phyloP scores from a whole-genome alignment of 2,888 invertebrate species.

The Drosophila siamana region DNA sequence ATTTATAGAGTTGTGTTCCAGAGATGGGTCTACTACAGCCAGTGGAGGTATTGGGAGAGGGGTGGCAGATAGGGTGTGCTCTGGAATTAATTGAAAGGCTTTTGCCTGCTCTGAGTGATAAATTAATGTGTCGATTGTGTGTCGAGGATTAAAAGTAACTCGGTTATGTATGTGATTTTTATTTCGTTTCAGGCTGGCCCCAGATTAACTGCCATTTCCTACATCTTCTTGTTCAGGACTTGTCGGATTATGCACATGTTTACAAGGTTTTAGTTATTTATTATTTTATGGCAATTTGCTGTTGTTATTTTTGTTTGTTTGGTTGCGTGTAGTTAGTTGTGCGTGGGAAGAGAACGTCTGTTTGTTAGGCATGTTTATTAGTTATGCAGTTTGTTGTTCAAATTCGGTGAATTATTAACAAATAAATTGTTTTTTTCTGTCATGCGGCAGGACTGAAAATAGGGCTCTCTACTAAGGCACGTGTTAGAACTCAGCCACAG shows the following conservation, averaged over 20 bases:
- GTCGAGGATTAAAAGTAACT: slow-evolving; percentile 78
- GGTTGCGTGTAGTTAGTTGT: neutral
- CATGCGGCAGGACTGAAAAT: slow-evolving; percentile 24
- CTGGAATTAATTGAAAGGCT: slow-evolving; percentile 80
- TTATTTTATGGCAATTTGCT: slow-evolving; percentile 59
- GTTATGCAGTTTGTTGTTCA: slow-evolving; percentile 65
- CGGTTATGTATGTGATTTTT: slow-evolving; percentile 59
- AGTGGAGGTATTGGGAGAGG: slow-evolving; percentile 1
- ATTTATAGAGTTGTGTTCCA: slow-evolving; percentile 65
- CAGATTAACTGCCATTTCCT: slow-evolving; percentile 42
- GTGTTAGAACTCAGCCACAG: neutral
- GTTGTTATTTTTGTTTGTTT: slow-evolving; percentile 24
- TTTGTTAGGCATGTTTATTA: slow-evolving; percentile 72
- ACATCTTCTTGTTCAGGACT: slow-evolving; percentile 34
- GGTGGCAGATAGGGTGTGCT: slow-evolving; percentile 51
- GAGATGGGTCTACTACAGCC: slow-evolving; percentile 7
- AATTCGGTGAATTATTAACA: slow-evolving; percentile 70
- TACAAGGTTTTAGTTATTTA: slow-evolving; percentile 78
- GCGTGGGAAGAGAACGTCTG: slow-evolving; percentile 16
- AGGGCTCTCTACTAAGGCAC: slow-evolving; percentile 2
- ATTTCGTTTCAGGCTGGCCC: slow-evolving; percentile 27
- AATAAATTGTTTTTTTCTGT: slow-evolving; percentile 48
- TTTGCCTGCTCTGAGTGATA: slow-evolving; percentile 64
- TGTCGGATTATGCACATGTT: slow-evolving; percentile 76
- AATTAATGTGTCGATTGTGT: slow-evolving; percentile 79